Percentiles rank a stretch among this genome's conserved stretches.
phyloP scores from a whole-genome alignment of 1,140 invertebrate genomes.

The Vanessa atalanta region DNA sequence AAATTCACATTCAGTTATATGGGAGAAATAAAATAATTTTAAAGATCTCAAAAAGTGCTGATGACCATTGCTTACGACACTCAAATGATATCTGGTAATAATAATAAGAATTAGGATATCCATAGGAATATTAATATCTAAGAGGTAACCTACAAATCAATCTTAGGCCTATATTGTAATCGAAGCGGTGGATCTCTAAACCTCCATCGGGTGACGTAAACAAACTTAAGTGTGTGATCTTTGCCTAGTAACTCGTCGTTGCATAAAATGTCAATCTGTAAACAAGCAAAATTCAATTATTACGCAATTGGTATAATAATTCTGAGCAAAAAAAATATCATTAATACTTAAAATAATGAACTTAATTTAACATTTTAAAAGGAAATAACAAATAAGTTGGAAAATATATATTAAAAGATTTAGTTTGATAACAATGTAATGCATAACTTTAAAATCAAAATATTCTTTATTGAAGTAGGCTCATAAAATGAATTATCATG shows the following conservation, averaged over 20 bases:
- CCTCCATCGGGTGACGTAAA: slow-evolving; percentile 98
- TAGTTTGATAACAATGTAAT: too few species aligned
- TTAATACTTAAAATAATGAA: too few species aligned
- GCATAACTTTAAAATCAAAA: too few species aligned
- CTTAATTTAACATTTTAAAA: too few species aligned
- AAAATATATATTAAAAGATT: too few species aligned
- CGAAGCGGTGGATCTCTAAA: slow-evolving; percentile 94
- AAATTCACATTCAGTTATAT: too few species aligned
- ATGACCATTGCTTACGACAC: not conserved
- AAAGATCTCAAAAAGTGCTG: not conserved
- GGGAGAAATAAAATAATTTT: too few species aligned
- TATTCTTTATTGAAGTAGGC: too few species aligned
- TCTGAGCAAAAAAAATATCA: too few species aligned
- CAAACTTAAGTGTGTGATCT: slow-evolving; percentile 99
- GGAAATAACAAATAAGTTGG: too few species aligned
- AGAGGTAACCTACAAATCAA: slow-evolving; percentile 81
- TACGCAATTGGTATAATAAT: not conserved
- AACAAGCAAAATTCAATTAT: slow-evolving; percentile 40
- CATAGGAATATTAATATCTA: not conserved
- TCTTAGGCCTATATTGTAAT: slow-evolving; percentile 90
- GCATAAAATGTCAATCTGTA: slow-evolving; percentile 97
- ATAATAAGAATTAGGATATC: not conserved
- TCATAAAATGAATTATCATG: too few species aligned
- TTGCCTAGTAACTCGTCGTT: slow-evolving; percentile 99
- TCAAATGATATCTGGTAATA: not conserved